Base-by-base conservation (phyloP, 2,113 vertebrate genomes). In the Elanus axillaris region DNA sequence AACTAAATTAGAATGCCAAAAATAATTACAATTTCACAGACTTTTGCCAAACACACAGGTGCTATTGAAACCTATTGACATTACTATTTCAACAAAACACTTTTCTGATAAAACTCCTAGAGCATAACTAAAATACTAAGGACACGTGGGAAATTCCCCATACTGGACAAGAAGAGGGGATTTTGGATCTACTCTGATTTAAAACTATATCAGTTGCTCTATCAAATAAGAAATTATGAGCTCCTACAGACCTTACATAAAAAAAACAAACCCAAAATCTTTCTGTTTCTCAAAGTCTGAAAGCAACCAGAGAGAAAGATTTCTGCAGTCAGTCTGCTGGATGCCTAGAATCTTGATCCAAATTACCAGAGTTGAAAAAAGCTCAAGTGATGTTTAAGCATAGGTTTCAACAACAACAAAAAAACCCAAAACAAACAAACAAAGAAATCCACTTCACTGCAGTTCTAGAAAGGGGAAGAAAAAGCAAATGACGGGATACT, bases 1-100 rank as follows among this genome's bases (percentile, higher is more conserved):
- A 97, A 95, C 62, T 64, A 60, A 92, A 90, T 83, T 76, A 93
- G 81, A 92, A 95, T 62, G 74, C 66, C 87, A 90, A 93, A 94
- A 97, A 88, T 89, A 96, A 95, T 81, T 81, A 71, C 48, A 32
- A 75, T 88, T 94, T 86, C 68, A 84, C 64, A 93, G 67, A 67
- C 40, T 69, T 87, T 32, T 0, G 0, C 29, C 60, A 43, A 95
- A 78, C 1, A 4, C 34, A 72, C 18, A 88, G 81, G 85, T 92
- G 88, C 85, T 76, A 79, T 6, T 93, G 71, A 90, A 92, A 86
- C 67, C 50, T 59, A 90, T 1, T 83, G 88, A 75, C 83, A 52
- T 52, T 47, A 77, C 20, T 40, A 59, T 36, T 95, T 55, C 76
- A 94, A 89, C 64, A 81, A 74, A 94, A 77, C 76, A 63, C 42